Evolutionary conservation across 2,113 vertebrate species (phyloP).

Genomic region (Corythoichthys haematopterus): DNA sequence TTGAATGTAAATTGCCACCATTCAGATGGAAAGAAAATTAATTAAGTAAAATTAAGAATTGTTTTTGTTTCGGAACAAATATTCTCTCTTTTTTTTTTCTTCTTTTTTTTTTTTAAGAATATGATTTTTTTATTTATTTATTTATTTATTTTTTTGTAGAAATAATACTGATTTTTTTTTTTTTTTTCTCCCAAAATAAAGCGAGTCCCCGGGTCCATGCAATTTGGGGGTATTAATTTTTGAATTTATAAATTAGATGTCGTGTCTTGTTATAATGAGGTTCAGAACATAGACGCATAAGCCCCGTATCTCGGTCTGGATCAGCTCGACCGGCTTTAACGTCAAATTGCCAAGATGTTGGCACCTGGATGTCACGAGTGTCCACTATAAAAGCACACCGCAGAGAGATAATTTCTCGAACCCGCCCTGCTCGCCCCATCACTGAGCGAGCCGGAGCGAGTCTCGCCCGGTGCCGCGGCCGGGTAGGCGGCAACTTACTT

Average conservation of each 20-base stretch:
- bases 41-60: no score
- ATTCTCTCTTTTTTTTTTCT: no score
- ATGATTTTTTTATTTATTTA: no score
- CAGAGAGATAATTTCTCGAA: background rate
- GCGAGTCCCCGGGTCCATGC: background rate
- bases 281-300: background rate
- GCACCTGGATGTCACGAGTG: background rate
- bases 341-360: background rate
- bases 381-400: background rate
- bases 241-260: background rate
- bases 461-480: background rate
- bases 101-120: no score
- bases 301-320: background rate
- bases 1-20: no score
- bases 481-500: constrained; percentile 70
- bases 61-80: no score
- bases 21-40: no score
- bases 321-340: background rate
- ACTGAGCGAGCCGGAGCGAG: background rate
- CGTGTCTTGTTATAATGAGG: background rate
- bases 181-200: background rate
- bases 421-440: background rate
- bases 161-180: background rate
- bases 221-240: no score
- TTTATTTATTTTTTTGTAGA: no score